Evolutionary conservation across 2,797 vertebrate genomes (phyloP).

Genomic region (Cirrhinus mrigala): DNA sequence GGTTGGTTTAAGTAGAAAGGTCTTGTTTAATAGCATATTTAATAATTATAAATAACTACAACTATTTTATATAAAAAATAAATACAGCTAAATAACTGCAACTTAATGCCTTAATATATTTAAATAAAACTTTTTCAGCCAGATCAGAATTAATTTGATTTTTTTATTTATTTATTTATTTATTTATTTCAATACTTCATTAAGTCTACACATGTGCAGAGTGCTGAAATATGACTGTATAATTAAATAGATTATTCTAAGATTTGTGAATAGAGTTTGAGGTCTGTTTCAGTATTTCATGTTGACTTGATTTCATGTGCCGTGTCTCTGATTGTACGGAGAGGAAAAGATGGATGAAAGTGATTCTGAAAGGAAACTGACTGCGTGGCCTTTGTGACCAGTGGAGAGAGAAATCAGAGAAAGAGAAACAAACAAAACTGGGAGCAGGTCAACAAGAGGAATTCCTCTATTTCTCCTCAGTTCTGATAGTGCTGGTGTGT

Average conservation of each 20-base stretch:
- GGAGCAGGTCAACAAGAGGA: neutral
- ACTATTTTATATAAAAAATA: too few relatives aligned
- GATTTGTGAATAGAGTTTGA: neutral
- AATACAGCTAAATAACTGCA: neutral
- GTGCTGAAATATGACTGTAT: neutral
- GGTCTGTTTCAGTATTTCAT: too few relatives aligned
- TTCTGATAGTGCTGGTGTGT: too few relatives aligned
- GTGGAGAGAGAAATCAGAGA: neutral
- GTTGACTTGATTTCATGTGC: too few relatives aligned
- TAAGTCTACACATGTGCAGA: too few relatives aligned
- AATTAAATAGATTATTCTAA: too few relatives aligned
- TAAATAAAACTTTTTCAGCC: neutral
- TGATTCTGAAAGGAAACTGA: neutral
- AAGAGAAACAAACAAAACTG: neutral
- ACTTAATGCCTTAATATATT: neutral
- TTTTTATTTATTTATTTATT: too few relatives aligned
- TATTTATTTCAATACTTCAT: too few relatives aligned
- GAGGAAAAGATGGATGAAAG: neutral
- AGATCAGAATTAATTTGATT: too few relatives aligned
- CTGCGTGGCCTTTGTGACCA: neutral
- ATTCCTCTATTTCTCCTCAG: neutral
- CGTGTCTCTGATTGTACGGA: neutral
- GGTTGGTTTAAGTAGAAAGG: too few relatives aligned
- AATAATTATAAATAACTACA: neutral
- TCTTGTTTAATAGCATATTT: too few relatives aligned